Conservation (phyloP, 2,888 invertebrate genomes). For the Ferdinandea cuprea region DNA sequence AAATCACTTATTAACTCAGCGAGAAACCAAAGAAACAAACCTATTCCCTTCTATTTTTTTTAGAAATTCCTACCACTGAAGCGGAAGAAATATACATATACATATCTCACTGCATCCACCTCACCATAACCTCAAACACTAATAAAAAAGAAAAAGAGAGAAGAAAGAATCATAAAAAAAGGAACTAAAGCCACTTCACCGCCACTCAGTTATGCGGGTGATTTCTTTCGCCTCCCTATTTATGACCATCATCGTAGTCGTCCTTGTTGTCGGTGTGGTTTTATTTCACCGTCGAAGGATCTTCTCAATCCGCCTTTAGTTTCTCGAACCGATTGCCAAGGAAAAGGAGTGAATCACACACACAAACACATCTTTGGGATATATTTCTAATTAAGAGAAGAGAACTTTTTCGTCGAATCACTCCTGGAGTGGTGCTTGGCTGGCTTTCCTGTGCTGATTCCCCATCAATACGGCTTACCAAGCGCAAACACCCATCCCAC, state of each 20-base stretch:
- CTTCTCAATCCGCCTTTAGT: constrained; percentile 28
- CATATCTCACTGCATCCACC: constrained; percentile 32
- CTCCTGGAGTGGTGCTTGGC: constrained; percentile 65
- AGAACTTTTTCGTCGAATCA: constrained; percentile 68
- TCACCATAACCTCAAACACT: constrained; percentile 25
- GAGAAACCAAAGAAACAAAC: background rate
- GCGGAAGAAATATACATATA: constrained; percentile 29
- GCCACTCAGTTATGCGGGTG: constrained; percentile 70
- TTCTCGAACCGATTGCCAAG: constrained; percentile 24
- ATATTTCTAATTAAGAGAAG: constrained; percentile 74
- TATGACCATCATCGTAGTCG: constrained; percentile 54
- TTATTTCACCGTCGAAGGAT: constrained; percentile 29
- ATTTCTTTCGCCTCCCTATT: constrained; percentile 70
- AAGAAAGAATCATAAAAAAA: constrained; percentile 4
- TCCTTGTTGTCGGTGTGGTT: constrained; percentile 38
- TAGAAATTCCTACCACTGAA: constrained; percentile 31
- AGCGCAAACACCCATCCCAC: constrained; percentile 51
- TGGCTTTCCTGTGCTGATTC: constrained; percentile 61
- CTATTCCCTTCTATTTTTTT: background rate
- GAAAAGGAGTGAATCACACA: constrained; percentile 52
- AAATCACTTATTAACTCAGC: background rate
- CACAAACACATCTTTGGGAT: constrained; percentile 63
- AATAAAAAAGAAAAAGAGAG: constrained; percentile 12
- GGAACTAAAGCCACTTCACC: constrained; percentile 51
- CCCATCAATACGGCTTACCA: constrained; percentile 72